Conservation (phyloP, 2,797 vertebrate genomes). For the Poeciliopsis turneri region DNA sequence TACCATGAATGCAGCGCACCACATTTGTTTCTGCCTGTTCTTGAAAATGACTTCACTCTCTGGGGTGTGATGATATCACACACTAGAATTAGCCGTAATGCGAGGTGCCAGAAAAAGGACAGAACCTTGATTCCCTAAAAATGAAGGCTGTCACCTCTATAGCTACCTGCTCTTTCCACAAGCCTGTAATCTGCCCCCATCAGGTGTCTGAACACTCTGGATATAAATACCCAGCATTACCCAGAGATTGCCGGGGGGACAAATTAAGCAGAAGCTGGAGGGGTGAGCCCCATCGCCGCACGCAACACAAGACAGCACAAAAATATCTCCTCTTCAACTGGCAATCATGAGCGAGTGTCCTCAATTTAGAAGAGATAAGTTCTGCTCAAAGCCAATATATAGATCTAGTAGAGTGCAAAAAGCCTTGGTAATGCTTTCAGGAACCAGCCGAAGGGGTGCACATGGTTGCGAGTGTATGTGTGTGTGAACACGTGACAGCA, state of each 20-base stretch:
- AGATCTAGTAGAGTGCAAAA: constrained; percentile 54
- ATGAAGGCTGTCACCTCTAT: constrained; percentile 51
- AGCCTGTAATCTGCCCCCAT: constrained; percentile 69
- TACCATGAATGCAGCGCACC: constrained; percentile 1
- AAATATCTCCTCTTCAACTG: constrained; percentile 36
- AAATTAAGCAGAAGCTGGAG: constrained; percentile 32
- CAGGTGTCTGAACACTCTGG: constrained; percentile 60
- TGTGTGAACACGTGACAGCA: background rate
- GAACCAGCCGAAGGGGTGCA: constrained; percentile 23
- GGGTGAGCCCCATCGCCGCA: background rate
- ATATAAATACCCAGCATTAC: constrained; percentile 73
- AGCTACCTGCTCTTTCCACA: constrained; percentile 40
- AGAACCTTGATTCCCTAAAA: constrained; percentile 52
- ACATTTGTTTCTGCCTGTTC: constrained; percentile 16
- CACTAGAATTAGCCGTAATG: constrained; percentile 41
- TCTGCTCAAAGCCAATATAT: constrained; percentile 60
- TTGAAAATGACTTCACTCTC: constrained; percentile 17
- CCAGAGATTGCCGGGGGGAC: constrained; percentile 33
- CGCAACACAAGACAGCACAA: constrained; percentile 4
- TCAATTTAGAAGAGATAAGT: constrained; percentile 62
- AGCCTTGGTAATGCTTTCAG: constrained; percentile 66
- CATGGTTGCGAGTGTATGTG: constrained; percentile 14
- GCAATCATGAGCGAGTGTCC: constrained; percentile 48
- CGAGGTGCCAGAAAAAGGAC: constrained; percentile 38
- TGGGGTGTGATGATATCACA: constrained; percentile 35